Evolutionary conservation across 2,888 invertebrate species (phyloP).

Genomic region (Megalurothrips usitatus): DNA sequence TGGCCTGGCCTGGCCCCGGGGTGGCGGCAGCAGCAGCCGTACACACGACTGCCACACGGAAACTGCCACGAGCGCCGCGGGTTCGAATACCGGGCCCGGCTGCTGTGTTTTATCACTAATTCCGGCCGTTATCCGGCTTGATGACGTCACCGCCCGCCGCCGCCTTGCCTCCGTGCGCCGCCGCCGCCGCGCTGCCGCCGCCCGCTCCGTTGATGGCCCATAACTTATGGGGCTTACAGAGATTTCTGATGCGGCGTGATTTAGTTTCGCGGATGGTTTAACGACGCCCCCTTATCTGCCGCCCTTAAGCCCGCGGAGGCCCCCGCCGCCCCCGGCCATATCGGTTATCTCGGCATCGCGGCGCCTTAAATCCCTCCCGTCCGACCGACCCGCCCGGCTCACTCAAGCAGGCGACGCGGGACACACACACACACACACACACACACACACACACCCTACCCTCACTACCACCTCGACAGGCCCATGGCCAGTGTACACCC

Average conservation of each 20-base stretch:
- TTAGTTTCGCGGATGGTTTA: constrained; percentile 25
- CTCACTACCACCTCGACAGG: not conserved
- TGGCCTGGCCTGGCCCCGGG: too few species aligned
- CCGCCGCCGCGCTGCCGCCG: not conserved
- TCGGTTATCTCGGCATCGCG: constrained; percentile 6
- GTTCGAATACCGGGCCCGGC: too few species aligned
- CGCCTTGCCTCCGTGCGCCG: not conserved
- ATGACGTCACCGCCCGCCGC: not conserved
- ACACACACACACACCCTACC: not conserved
- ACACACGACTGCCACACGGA: too few species aligned
- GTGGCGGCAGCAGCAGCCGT: too few species aligned
- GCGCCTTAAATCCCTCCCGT: not conserved
- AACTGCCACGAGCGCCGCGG: too few species aligned
- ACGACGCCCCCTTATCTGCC: constrained; percentile 6
- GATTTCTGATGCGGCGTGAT: constrained; percentile 23
- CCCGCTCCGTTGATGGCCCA: constrained; percentile 15
- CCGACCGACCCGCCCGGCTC: not conserved
- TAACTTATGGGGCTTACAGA: constrained; percentile 25
- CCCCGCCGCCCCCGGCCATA: not conserved
- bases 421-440: not conserved
- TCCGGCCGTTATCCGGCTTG: not conserved
- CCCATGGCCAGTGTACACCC: too few species aligned
- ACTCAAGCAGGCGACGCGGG: not conserved
- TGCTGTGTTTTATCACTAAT: not conserved
- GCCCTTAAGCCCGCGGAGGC: not conserved